phyloP scores from a whole-genome alignment of 2,797 vertebrate genomes.

The Valencia hispanica region DNA sequence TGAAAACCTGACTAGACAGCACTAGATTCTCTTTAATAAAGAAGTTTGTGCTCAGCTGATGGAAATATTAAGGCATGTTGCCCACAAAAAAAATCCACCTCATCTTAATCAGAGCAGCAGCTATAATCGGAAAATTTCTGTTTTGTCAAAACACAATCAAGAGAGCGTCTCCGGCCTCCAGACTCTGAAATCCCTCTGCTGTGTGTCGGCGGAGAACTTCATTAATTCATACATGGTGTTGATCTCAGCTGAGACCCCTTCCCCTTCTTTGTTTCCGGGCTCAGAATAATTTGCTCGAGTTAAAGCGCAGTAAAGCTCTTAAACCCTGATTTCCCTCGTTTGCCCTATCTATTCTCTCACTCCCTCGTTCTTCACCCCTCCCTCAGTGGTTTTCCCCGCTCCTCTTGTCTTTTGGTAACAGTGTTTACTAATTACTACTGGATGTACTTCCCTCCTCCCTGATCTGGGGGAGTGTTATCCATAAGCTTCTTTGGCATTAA shows the following conservation, averaged over 20 bases:
- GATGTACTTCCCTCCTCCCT: conserved; percentile 17
- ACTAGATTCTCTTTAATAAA: not conserved
- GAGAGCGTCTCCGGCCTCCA: conserved; percentile 48
- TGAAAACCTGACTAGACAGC: not conserved
- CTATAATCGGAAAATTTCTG: conserved; percentile 55
- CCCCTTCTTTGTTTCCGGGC: conserved; percentile 65
- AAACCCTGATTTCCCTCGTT: conserved; percentile 74
- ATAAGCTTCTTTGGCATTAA: conserved; percentile 9
- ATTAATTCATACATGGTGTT: conserved; percentile 60
- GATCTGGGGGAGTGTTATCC: conserved; percentile 27
- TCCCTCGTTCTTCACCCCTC: conserved; percentile 33
- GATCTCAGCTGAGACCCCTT: conserved; percentile 58
- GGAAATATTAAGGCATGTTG: conserved; percentile 19
- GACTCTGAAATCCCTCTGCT: conserved; percentile 47
- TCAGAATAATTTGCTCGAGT: conserved; percentile 68
- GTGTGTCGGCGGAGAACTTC: conserved; percentile 48
- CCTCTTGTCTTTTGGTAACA: conserved; percentile 17
- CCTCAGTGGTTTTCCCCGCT: not conserved
- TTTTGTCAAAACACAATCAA: conserved; percentile 65
- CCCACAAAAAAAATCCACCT: conserved; percentile 13
- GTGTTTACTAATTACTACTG: conserved; percentile 17
- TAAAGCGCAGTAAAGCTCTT: conserved; percentile 72
- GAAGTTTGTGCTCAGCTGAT: conserved; percentile 12
- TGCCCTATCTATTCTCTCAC: conserved; percentile 39
- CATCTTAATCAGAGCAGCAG: conserved; percentile 28